Percentiles rank a stretch among this genome's conserved stretches.
phyloP scores from a whole-genome alignment of 2,888 invertebrate species.

The Zaprionus bogoriensis region DNA sequence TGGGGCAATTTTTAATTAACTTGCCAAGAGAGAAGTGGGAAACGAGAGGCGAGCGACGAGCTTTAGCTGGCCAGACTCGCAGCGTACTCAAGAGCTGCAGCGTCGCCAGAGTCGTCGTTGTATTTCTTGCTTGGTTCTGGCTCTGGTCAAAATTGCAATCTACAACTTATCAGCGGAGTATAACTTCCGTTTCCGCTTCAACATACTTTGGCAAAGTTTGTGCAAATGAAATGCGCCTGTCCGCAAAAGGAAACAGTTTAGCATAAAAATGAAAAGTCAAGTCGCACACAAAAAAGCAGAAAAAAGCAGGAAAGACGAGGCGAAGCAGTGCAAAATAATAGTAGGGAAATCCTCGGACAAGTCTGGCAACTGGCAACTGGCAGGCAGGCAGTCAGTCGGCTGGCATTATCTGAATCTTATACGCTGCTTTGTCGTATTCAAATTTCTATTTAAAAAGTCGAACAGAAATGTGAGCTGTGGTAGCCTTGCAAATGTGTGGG shows the following conservation, averaged over 20 bases:
- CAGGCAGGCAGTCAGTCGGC: constrained; percentile 19
- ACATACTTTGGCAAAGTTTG: constrained; percentile 55
- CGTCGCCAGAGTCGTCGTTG: background rate
- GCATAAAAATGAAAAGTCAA: constrained; percentile 62
- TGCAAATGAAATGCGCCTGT: constrained; percentile 62
- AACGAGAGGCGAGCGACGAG: background rate
- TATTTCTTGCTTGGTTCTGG: background rate
- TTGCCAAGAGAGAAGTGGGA: constrained; percentile 12
- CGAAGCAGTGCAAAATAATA: constrained; percentile 18
- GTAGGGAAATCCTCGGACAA: constrained; percentile 41
- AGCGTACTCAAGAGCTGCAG: background rate
- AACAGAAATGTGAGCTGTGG: constrained; percentile 19
- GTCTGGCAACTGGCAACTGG: constrained; percentile 31
- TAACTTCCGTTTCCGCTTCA: constrained; percentile 67
- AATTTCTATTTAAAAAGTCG: constrained; percentile 62
- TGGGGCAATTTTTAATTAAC: constrained; percentile 59
- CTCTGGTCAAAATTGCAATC: constrained; percentile 32
- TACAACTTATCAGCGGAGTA: constrained; percentile 50
- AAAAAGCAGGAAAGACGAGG: constrained; percentile 6
- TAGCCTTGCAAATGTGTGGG: constrained; percentile 5
- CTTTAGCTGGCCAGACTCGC: too few species aligned
- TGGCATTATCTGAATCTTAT: constrained; percentile 71
- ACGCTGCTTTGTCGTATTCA: constrained; percentile 68
- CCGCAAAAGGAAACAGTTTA: constrained; percentile 63
- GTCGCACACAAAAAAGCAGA: constrained; percentile 21